Evolutionary conservation across 1,140 invertebrate species (phyloP).

Genomic region (Panagrolaimus sp.): DNA sequence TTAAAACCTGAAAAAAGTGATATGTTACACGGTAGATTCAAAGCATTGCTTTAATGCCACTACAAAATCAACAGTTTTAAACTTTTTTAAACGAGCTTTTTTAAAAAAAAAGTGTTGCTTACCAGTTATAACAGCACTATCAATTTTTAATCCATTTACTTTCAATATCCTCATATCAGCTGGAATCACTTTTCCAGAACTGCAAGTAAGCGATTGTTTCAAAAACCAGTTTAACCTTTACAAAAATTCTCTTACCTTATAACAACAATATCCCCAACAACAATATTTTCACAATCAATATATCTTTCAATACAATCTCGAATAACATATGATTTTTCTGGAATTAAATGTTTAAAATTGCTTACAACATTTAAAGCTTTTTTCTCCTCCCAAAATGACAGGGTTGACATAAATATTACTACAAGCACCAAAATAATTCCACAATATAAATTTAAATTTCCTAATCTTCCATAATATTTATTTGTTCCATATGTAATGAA

Average conservation of each 20-base stretch:
- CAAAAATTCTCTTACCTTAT: slow-evolving; percentile 26
- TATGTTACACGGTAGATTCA: too few species aligned
- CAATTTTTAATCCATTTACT: slow-evolving; percentile 63
- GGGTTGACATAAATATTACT: slow-evolving; percentile 47
- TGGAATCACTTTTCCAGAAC: slow-evolving; percentile 44
- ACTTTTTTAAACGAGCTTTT: too few species aligned
- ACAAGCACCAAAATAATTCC: slow-evolving; percentile 49
- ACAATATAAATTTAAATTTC: slow-evolving; percentile 52
- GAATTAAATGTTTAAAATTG: slow-evolving; percentile 44
- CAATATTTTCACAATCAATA: slow-evolving; percentile 43
- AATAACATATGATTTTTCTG: slow-evolving; percentile 72
- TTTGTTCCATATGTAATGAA: slow-evolving; percentile 56
- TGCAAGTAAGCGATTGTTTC: too few species aligned
- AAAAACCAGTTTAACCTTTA: not conserved
- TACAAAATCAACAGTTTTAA: too few species aligned
- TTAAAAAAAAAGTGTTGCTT: not conserved
- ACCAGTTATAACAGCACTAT: slow-evolving; percentile 70
- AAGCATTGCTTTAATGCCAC: too few species aligned
- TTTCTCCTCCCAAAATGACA: slow-evolving; percentile 56
- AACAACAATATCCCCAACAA: slow-evolving; percentile 50
- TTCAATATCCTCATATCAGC: slow-evolving; percentile 50
- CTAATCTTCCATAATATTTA: slow-evolving; percentile 46
- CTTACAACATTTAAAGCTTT: slow-evolving; percentile 49
- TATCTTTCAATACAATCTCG: slow-evolving; percentile 51
- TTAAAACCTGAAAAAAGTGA: slow-evolving; percentile 22